Evolutionary conservation across 2,888 invertebrate genomes (phyloP).

Genomic region (Panopea generosa): DNA sequence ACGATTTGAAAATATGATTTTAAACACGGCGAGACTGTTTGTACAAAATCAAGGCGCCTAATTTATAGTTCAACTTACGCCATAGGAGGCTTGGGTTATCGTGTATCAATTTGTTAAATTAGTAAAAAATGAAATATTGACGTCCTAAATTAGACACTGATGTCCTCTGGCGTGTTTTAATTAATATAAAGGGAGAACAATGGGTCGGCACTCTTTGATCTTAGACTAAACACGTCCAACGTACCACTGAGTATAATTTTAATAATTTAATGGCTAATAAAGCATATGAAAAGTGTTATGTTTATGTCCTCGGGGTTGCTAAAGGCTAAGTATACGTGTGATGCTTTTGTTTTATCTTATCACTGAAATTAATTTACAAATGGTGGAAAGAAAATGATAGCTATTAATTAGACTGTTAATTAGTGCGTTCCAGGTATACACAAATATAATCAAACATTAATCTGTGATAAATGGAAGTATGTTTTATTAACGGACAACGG

Average conservation of each 20-base stretch:
- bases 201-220: constrained; percentile 48
- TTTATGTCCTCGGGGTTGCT: constrained; percentile 16
- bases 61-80: constrained; percentile 21
- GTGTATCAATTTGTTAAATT: constrained; percentile 55
- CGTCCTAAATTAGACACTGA: constrained; percentile 43
- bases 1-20: constrained; percentile 1
- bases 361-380: constrained; percentile 9
- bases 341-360: constrained; percentile 13
- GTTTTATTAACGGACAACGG: no score
- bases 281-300: constrained; percentile 36
- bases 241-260: constrained; percentile 45
- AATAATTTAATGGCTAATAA: constrained; percentile 56
- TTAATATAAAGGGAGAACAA: constrained; percentile 47
- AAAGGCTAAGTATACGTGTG: constrained; percentile 13
- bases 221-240: constrained; percentile 21
- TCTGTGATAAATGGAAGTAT: no score
- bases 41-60: constrained; percentile 38
- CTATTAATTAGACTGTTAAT: no score
- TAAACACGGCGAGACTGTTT: background rate
- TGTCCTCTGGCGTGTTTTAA: constrained; percentile 41
- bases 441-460: no score
- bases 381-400: background rate
- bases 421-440: no score
- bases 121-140: constrained; percentile 57
- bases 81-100: constrained; percentile 24